Conservation (phyloP, 1,140 invertebrate species). For the Pemphigus obesinymphae region DNA sequence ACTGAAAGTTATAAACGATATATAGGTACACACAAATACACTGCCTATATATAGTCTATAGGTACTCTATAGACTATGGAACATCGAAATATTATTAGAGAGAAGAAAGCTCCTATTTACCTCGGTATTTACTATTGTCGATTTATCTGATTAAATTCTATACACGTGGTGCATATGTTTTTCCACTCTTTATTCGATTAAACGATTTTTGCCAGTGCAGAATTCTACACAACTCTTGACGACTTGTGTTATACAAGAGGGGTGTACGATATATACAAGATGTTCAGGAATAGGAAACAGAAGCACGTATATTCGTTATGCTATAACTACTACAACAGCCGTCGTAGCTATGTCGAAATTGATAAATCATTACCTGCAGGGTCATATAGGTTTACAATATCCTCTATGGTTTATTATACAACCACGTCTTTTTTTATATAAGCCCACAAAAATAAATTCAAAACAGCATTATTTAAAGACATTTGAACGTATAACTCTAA, state of each 20-base stretch:
- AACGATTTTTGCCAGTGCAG: not conserved
- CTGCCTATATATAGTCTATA: too few species aligned
- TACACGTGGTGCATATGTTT: not conserved
- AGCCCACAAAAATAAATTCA: not conserved
- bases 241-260: not conserved
- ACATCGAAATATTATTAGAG: not conserved
- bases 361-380: not conserved
- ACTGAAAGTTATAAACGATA: not conserved
- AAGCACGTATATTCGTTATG: not conserved
- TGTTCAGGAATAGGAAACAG: not conserved
- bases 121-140: not conserved
- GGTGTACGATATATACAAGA: too few species aligned
- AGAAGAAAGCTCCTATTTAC: not conserved
- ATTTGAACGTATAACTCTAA: not conserved
- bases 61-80: too few species aligned
- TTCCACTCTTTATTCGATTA: not conserved
- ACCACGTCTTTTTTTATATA: not conserved
- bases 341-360: not conserved
- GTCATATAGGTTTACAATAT: not conserved
- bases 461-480: not conserved
- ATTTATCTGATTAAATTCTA: constrained; percentile 13
- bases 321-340: too few species aligned
- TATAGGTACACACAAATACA: not conserved
- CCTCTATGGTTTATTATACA: not conserved
- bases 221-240: not conserved